Conservation (phyloP, 2,888 invertebrate genomes). For the Brassicogethes aeneus region DNA sequence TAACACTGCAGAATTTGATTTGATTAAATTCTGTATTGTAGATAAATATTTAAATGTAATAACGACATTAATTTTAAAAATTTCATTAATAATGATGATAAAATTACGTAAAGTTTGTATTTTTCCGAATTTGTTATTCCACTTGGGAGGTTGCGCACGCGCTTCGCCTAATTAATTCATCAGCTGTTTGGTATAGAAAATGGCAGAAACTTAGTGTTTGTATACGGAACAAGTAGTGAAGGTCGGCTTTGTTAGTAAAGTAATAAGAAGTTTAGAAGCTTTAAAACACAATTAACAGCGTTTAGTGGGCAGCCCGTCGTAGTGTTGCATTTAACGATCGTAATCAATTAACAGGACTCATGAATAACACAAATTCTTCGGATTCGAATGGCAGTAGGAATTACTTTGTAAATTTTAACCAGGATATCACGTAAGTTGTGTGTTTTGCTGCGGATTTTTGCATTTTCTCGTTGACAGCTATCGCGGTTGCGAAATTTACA, state of each 20-base stretch:
- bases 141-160: too few relatives aligned
- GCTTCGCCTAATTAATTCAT: too few relatives aligned
- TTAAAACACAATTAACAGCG: too few relatives aligned
- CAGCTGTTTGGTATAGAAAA: slow-evolving; percentile 29
- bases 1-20: too few relatives aligned
- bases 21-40: too few relatives aligned
- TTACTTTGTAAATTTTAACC: slow-evolving; percentile 94
- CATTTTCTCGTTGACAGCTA: too few relatives aligned
- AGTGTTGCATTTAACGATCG: slow-evolving; percentile 37
- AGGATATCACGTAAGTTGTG: slow-evolving; percentile 92
- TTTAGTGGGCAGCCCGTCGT: slow-evolving; percentile 36
- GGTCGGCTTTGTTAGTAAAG: slow-evolving; percentile 15
- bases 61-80: too few relatives aligned
- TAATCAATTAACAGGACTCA: slow-evolving; percentile 47
- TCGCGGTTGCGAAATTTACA: slow-evolving; percentile 1
- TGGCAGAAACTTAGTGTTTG: slow-evolving; percentile 26
- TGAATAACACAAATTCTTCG: slow-evolving; percentile 75
- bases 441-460: slow-evolving; percentile 1
- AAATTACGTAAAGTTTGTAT: too few relatives aligned
- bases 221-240: slow-evolving; percentile 9
- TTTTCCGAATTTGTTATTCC: too few relatives aligned
- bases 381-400: slow-evolving; percentile 69
- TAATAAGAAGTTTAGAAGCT: too few relatives aligned
- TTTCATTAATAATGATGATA: too few relatives aligned
- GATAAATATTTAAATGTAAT: too few relatives aligned